phyloP scores from a whole-genome alignment of 2,888 invertebrate genomes.

The Rhamphomyia laevipes region DNA sequence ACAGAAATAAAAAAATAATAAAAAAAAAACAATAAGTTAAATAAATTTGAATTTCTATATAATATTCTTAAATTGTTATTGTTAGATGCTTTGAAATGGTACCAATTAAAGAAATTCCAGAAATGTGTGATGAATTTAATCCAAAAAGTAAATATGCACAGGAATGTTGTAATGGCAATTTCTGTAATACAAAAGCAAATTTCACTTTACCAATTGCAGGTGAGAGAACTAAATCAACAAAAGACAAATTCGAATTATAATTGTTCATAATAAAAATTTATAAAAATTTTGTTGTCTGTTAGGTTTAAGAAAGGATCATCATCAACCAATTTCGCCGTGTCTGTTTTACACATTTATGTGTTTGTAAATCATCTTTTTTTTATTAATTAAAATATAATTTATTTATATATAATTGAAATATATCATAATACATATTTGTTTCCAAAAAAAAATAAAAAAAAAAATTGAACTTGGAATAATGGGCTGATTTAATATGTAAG shows the following conservation, averaged over 20 bases:
- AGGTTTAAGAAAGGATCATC: slow-evolving; percentile 10
- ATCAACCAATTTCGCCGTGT: slow-evolving; percentile 10
- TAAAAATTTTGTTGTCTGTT: background rate
- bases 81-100: background rate
- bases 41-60: background rate
- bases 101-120: slow-evolving; percentile 29
- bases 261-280: background rate
- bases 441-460: too few relatives aligned
- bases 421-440: too few relatives aligned
- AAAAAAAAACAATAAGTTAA: background rate
- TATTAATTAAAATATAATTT: too few relatives aligned
- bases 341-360: slow-evolving; percentile 4
- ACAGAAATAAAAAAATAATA: background rate
- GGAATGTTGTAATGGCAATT: slow-evolving; percentile 51
- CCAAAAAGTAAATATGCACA: slow-evolving; percentile 8
- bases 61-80: background rate
- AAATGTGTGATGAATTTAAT: slow-evolving; percentile 45
- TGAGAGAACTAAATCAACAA: slow-evolving; percentile 23
- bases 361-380: too few relatives aligned
- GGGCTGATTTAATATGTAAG: too few relatives aligned
- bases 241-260: too few relatives aligned
- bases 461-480: too few relatives aligned
- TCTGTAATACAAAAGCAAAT: slow-evolving; percentile 52
- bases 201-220: slow-evolving; percentile 32
- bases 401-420: too few relatives aligned